These are phyloP conservation scores for Merluccius polli DNA, from an alignment of 2,797 vertebrate species.

Conservation along the genomic window DNA sequence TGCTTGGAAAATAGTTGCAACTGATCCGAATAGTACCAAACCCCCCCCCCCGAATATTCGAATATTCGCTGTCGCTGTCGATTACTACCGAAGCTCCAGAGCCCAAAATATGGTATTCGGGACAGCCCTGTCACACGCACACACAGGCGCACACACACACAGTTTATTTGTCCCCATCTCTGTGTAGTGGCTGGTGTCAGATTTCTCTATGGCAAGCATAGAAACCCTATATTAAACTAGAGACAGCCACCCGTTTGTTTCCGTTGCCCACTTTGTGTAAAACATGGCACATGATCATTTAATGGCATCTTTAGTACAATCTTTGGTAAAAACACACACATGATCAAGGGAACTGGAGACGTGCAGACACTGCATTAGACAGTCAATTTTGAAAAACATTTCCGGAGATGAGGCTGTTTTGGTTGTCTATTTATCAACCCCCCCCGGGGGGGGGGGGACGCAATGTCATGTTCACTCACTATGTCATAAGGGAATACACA, in stretches of 20 bases:
- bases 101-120: too few species aligned
- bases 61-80: too few species aligned
- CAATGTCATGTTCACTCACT: background rate
- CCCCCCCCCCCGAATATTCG: too few species aligned
- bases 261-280: background rate
- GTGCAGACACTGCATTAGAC: background rate
- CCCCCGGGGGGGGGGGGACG: background rate
- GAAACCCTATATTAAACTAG: background rate
- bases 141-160: background rate
- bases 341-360: background rate
- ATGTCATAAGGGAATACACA: background rate
- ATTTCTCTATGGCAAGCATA: background rate
- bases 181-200: background rate
- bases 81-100: too few species aligned
- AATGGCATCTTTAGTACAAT: background rate
- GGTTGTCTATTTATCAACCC: too few species aligned
- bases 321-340: background rate
- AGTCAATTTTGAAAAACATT: background rate
- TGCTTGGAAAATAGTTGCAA: too few species aligned
- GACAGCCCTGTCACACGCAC: too few species aligned
- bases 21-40: too few species aligned
- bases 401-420: background rate
- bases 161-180: background rate
- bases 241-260: background rate
- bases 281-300: background rate